Conservation (phyloP, 2,888 invertebrate genomes). For the Epinotia bilunana region DNA sequence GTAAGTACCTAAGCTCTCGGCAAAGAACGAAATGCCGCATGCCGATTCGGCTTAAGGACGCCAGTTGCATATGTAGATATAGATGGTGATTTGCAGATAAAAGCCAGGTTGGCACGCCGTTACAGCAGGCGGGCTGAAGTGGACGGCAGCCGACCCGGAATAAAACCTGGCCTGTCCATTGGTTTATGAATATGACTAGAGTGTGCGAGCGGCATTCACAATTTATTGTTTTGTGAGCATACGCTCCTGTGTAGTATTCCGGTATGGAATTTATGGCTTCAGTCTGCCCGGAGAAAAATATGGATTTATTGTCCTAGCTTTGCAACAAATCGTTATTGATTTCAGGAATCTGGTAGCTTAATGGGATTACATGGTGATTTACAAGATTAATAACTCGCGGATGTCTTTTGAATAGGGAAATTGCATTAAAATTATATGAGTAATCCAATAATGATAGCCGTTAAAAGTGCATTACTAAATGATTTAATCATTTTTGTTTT, state of each 20-base stretch:
- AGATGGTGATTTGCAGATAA: constrained; percentile 26
- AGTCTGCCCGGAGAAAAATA: constrained; percentile 73
- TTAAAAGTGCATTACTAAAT: too few species aligned
- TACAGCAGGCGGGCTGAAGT: constrained; percentile 27
- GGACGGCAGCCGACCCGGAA: constrained; percentile 33
- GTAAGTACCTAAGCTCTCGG: too few species aligned
- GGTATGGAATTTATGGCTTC: constrained; percentile 71
- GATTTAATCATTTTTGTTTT: too few species aligned
- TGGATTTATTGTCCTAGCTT: constrained; percentile 68
- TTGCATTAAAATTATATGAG: too few species aligned
- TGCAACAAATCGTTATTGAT: constrained; percentile 69
- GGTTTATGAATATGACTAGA: constrained; percentile 50
- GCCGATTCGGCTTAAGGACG: not conserved
- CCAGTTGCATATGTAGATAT: not conserved
- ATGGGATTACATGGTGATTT: constrained; percentile 13
- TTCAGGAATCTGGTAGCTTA: constrained; percentile 50
- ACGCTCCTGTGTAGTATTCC: constrained; percentile 65
- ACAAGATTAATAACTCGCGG: constrained; percentile 1
- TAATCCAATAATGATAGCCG: too few species aligned
- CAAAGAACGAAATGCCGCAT: too few species aligned
- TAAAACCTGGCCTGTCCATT: constrained; percentile 48
- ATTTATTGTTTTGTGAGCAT: constrained; percentile 77
- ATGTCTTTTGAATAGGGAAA: not conserved
- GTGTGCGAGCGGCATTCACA: constrained; percentile 61
- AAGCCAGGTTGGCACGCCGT: constrained; percentile 35